Evolutionary conservation across 2,888 invertebrate genomes (phyloP).

Genomic region (Xanthia icteritia): DNA sequence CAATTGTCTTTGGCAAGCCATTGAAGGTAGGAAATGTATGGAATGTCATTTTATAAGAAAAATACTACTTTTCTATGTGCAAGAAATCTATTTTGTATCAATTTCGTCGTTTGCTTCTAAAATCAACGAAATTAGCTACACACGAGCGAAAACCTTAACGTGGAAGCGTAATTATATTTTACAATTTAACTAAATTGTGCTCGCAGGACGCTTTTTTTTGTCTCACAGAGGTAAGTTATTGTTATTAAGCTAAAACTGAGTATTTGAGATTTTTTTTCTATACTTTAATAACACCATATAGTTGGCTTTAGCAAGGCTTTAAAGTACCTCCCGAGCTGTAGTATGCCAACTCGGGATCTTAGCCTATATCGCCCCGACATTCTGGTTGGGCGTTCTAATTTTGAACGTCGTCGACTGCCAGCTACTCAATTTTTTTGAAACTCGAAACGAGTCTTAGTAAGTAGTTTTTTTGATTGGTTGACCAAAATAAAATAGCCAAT

Average conservation of each 20-base stretch:
- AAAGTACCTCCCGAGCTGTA: not conserved
- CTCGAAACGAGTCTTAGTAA: not conserved
- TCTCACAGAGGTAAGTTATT: conserved; percentile 43
- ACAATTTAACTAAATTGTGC: conserved; percentile 76
- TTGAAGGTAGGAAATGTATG: conserved; percentile 30
- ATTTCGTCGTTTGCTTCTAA: conserved; percentile 38
- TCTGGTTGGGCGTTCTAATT: not conserved
- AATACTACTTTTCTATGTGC: not conserved
- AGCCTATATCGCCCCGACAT: not conserved
- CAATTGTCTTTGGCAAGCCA: conserved; percentile 41
- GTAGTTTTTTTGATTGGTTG: not conserved
- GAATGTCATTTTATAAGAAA: conserved; percentile 40
- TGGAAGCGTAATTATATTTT: conserved; percentile 59
- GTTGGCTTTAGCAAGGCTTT: too few relatives aligned
- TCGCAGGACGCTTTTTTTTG: conserved; percentile 46
- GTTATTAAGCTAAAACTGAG: conserved; percentile 46
- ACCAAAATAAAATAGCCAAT: not conserved
- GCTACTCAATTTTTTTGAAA: not conserved
- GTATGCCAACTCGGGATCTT: conserved; percentile 4
- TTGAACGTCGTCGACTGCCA: not conserved
- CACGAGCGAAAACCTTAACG: conserved; percentile 36
- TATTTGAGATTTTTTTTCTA: conserved; percentile 48
- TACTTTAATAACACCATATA: conserved; percentile 23
- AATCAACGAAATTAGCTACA: conserved; percentile 30
- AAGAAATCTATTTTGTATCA: not conserved